Percentiles rank a stretch among this genome's conserved stretches.
phyloP scores from a whole-genome alignment of 2,113 vertebrate genomes.

The Nerophis lumbriciformis region DNA sequence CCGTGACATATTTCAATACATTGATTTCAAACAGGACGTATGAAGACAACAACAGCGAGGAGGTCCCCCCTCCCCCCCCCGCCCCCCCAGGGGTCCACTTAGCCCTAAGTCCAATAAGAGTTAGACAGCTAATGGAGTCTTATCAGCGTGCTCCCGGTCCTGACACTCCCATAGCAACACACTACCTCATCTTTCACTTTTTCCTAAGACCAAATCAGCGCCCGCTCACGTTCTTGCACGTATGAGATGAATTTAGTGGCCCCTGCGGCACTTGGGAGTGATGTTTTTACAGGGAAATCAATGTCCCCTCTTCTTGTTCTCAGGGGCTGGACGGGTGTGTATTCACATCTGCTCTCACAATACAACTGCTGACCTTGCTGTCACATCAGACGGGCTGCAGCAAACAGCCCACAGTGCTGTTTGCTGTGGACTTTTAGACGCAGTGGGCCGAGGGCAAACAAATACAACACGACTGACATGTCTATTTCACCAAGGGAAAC shows the following conservation, averaged over 20 bases:
- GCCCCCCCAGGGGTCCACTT: slow-evolving; percentile 51
- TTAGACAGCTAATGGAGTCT: slow-evolving; percentile 54
- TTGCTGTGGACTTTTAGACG: slow-evolving; percentile 12
- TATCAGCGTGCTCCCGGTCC: slow-evolving; percentile 36
- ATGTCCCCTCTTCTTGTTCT: slow-evolving; percentile 68
- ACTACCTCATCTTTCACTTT: slow-evolving; percentile 28
- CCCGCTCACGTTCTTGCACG: slow-evolving; percentile 55
- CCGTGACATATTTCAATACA: slow-evolving; percentile 52
- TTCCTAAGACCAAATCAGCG: slow-evolving; percentile 51
- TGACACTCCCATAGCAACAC: slow-evolving; percentile 1
- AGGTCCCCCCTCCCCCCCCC: slow-evolving; percentile 32
- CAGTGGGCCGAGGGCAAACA: neutral
- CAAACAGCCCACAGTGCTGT: slow-evolving; percentile 55
- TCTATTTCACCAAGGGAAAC: too few relatives aligned
- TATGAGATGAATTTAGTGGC: slow-evolving; percentile 66
- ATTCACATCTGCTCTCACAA: slow-evolving; percentile 70
- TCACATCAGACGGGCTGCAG: slow-evolving; percentile 51
- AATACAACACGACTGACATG: too few relatives aligned
- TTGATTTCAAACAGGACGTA: slow-evolving; percentile 50
- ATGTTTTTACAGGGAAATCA: slow-evolving; percentile 71
- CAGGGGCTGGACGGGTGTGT: slow-evolving; percentile 47
- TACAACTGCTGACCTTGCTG: slow-evolving; percentile 73
- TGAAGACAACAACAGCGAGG: slow-evolving; percentile 35
- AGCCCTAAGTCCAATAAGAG: slow-evolving; percentile 54
- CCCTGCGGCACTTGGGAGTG: slow-evolving; percentile 44